phyloP scores from a whole-genome alignment of 2,113 vertebrate genomes.

The Galbula dea region DNA sequence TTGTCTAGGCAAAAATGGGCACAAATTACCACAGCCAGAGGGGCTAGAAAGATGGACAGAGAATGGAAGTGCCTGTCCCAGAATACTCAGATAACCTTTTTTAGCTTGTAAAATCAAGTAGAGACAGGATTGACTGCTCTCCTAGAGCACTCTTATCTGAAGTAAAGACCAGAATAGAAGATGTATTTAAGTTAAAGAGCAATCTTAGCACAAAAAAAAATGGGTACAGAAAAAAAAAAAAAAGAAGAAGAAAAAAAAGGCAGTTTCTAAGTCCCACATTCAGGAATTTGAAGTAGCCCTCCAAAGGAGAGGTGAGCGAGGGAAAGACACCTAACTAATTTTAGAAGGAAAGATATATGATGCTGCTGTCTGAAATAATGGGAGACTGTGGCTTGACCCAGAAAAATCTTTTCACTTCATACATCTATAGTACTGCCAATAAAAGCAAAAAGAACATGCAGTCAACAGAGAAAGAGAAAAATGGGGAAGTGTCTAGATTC shows the following conservation, averaged over 20 bases:
- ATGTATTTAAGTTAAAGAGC: neutral
- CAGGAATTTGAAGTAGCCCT: neutral
- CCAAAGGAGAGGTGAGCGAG: neutral
- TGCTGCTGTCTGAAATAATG: slow-evolving; percentile 25
- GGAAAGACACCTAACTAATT: neutral
- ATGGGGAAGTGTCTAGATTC: neutral
- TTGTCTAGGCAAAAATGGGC: neutral
- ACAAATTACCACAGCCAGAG: neutral
- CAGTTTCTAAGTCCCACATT: neutral
- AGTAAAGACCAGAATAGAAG: neutral
- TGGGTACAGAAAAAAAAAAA: neutral
- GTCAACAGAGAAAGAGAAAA: neutral
- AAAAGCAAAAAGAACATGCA: slow-evolving; percentile 1
- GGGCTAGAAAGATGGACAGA: neutral
- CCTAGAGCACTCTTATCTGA: neutral
- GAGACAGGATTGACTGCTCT: neutral
- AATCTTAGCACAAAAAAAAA: neutral
- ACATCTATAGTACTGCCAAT: neutral
- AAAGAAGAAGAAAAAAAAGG: neutral
- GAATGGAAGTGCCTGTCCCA: neutral
- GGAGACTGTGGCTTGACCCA: slow-evolving; percentile 34
- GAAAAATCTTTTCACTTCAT: slow-evolving; percentile 30
- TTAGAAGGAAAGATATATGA: slow-evolving; percentile 43
- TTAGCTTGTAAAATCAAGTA: neutral
- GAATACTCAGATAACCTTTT: neutral